These are phyloP conservation scores for Caenorhabditis briggsae DNA, from an alignment of 1,140 invertebrate genomes.

Conservation along the genomic window DNA sequence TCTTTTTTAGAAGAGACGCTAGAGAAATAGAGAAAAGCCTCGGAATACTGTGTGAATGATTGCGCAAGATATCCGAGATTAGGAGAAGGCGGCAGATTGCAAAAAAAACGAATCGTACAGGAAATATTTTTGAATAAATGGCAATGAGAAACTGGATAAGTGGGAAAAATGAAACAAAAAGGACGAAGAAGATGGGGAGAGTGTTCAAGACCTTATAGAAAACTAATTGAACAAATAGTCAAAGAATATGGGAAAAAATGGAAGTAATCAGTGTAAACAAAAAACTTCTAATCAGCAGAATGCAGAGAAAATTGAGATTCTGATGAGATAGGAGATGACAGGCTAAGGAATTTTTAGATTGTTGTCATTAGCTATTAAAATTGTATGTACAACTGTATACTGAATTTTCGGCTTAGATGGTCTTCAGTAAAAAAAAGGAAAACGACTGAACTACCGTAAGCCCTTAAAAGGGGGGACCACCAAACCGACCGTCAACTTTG, in stretches of 20 bases:
- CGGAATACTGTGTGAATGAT: constrained; percentile 27
- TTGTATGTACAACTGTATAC: no score
- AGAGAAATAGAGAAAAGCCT: constrained; percentile 13
- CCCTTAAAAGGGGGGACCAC: no score
- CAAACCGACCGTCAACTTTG: no score
- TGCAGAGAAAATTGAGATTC: background rate
- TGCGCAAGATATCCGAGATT: constrained; percentile 44
- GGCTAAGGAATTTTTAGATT: no score
- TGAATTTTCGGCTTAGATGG: no score
- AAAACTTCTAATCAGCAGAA: background rate
- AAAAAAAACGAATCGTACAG: constrained; percentile 34
- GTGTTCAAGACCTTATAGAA: constrained; percentile 9
- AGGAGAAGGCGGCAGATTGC: background rate
- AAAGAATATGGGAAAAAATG: background rate
- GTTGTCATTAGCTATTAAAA: background rate
- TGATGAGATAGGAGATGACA: constrained; percentile 1
- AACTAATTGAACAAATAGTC: background rate
- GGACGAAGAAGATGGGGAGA: background rate
- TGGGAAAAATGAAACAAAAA: background rate
- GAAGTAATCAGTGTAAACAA: background rate
- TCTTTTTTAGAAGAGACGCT: background rate
- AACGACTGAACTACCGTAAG: no score
- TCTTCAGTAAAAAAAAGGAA: no score
- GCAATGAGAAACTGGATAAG: constrained; percentile 52
- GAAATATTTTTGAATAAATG: constrained; percentile 42